These are phyloP conservation scores for Scartelaos histophorus DNA, from an alignment of 2,113 vertebrate genomes.

Conservation along the genomic window DNA sequence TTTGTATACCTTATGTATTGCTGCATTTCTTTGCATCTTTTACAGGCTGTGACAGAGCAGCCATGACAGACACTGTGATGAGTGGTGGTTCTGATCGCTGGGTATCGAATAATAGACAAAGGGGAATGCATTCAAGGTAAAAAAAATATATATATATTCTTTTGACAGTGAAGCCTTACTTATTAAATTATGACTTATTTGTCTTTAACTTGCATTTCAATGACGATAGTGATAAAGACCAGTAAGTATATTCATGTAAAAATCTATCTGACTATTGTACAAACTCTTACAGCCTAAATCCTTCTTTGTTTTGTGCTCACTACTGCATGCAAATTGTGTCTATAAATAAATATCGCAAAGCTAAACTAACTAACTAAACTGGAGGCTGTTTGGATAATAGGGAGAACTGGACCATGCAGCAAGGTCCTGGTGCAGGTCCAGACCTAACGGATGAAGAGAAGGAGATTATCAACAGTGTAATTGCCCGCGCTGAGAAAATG, in stretches of 20 bases:
- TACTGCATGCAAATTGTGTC: not conserved
- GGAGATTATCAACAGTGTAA: slow-evolving; percentile 94
- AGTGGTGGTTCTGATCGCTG: slow-evolving; percentile 83
- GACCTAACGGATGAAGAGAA: slow-evolving; percentile 97
- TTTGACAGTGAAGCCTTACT: not conserved
- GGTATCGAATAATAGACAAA: slow-evolving; percentile 85
- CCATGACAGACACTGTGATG: slow-evolving; percentile 90
- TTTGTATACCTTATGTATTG: not conserved
- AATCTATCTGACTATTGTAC: not conserved
- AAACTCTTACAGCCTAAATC: slow-evolving; percentile 15
- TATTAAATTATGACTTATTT: slow-evolving; percentile 24
- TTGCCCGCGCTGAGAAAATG: slow-evolving; percentile 94
- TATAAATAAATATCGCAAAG: slow-evolving; percentile 12
- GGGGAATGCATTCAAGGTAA: slow-evolving; percentile 83
- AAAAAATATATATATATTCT: slow-evolving; percentile 7
- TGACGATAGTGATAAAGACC: slow-evolving; percentile 85
- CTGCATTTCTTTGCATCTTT: not conserved
- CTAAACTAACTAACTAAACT: slow-evolving; percentile 22
- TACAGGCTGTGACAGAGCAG: slow-evolving; percentile 43
- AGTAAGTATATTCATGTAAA: slow-evolving; percentile 80
- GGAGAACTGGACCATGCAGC: slow-evolving; percentile 68
- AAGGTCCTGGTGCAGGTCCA: slow-evolving; percentile 70
- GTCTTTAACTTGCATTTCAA: slow-evolving; percentile 36
- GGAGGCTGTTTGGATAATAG: slow-evolving; percentile 53
- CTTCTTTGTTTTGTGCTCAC: not conserved